Evolutionary conservation across 2,888 invertebrate genomes (phyloP), one percentile per base, ranked within the genome.

Genomic region (Rhagium mordax): DNA sequence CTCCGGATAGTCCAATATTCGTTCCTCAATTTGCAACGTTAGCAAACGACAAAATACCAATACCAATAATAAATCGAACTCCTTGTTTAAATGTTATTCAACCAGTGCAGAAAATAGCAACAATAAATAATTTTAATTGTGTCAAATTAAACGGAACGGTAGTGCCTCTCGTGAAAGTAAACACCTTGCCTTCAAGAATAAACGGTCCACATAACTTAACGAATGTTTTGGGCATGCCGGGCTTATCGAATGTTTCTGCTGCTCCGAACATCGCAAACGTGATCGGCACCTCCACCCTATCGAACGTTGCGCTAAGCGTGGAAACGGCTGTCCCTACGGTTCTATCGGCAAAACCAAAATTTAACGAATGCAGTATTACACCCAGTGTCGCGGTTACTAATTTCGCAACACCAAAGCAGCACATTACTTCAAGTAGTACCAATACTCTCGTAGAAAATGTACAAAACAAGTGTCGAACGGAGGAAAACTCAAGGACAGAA

Each of bases 121-220:
- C 86, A 61, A 83, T 87, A 70, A 87, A 87, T 79, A 86, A 85
- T 78, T 86, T 87, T 79, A 87, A 85, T 76, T 87, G 86, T 80
- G 85, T 88, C 79, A 88, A 88, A 83, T 80, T 88, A 75, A 88
- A 88, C 75, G 86, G 87, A 71, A 87, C 87, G 80, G 87, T 88
- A 83, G 87, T 88, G 87, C 88, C 88, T 84, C 86, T 88, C 82
- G 87, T 88, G 64, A 88, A 88, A 82, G 79, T 88, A 76, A 88
- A 87, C 81, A 81, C 86, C 73, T 81, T 87, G 84, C 86, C 86
- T 78, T 79, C 85, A 74, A 82, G 84, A 77, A 64, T 85, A 71
- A 83, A 82, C 80, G 83, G 83, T 74, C 79, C 82, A 61, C 74
- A 77, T 18, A 77, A 70, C 62, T 53, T 49, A 21, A 67, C 29